Evolutionary conservation across 1,140 invertebrate species (phyloP).

Genomic region (Drosophila pseudoananassae): DNA sequence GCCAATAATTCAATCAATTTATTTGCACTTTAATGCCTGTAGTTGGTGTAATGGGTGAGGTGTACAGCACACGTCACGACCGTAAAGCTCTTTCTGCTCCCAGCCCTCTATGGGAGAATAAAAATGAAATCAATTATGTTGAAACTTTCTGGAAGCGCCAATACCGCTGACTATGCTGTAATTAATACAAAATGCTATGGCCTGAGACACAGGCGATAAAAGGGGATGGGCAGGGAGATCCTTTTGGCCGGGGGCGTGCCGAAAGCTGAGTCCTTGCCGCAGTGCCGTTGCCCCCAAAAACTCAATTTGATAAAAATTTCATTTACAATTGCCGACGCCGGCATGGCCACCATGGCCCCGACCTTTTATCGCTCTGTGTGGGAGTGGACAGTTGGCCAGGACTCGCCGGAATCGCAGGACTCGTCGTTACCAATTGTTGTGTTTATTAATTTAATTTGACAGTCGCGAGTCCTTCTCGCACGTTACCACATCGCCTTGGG

Average conservation of each 20-base stretch:
- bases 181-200: conserved; percentile 77
- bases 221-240: conserved; percentile 12
- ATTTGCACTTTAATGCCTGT: conserved; percentile 55
- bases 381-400: conserved; percentile 71
- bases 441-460: conserved; percentile 82
- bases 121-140: conserved; percentile 79
- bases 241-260: conserved; percentile 56
- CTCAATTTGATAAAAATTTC: conserved; percentile 79
- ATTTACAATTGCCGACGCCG: conserved; percentile 70
- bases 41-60: background rate
- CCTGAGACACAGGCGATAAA: conserved; percentile 12
- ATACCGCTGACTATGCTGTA: conserved; percentile 68
- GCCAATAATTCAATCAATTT: conserved; percentile 74
- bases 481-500: conserved; percentile 56
- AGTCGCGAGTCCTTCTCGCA: conserved; percentile 58
- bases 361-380: conserved; percentile 20
- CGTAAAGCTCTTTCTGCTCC: conserved; percentile 3
- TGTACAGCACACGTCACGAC: conserved; percentile 11
- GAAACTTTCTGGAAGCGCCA: conserved; percentile 64
- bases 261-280: conserved; percentile 78
- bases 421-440: conserved; percentile 70
- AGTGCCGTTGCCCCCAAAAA: conserved; percentile 45
- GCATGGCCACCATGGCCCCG: background rate
- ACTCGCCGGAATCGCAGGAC: conserved; percentile 7
- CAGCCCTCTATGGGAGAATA: conserved; percentile 42